Conservation (phyloP, 2,113 vertebrate species). For the Tautogolabrus adspersus region DNA sequence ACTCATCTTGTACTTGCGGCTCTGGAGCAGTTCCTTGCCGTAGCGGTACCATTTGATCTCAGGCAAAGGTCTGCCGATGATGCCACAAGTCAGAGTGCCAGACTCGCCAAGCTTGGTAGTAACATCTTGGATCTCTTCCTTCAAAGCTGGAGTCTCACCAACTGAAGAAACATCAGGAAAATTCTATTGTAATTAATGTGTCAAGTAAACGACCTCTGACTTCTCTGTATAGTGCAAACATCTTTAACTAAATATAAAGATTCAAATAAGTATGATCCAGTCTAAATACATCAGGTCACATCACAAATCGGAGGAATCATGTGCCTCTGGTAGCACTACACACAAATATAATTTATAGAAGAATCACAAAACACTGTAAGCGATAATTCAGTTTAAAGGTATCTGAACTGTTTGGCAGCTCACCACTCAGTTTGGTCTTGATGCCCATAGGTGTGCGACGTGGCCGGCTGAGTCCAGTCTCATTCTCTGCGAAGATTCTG, state of each 20-base stretch:
- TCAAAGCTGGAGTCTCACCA: conserved; percentile 93
- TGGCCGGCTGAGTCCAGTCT: conserved; percentile 94
- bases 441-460: conserved; percentile 95
- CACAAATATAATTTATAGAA: too few relatives aligned
- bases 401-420: conserved; percentile 54
- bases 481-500: conserved; percentile 95
- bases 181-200: neutral
- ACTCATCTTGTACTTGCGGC: conserved; percentile 99
- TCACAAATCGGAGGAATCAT: too few relatives aligned
- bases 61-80: conserved; percentile 95
- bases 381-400: too few relatives aligned
- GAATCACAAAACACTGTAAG: too few relatives aligned
- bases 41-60: conserved; percentile 99
- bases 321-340: too few relatives aligned
- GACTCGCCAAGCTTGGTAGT: conserved; percentile 94
- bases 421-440: conserved; percentile 98
- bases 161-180: conserved; percentile 80
- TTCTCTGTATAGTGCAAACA: too few relatives aligned
- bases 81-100: conserved; percentile 92
- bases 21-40: conserved; percentile 95
- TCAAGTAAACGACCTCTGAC: neutral
- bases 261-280: too few relatives aligned
- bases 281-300: too few relatives aligned
- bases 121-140: conserved; percentile 91
- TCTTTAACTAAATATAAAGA: too few relatives aligned